A percentile compares a stretch with the other conserved stretches of the same genome.
These are phyloP conservation scores for Danio jaintianensis DNA, from an alignment of 2,797 vertebrate genomes.

Conservation along the genomic window DNA sequence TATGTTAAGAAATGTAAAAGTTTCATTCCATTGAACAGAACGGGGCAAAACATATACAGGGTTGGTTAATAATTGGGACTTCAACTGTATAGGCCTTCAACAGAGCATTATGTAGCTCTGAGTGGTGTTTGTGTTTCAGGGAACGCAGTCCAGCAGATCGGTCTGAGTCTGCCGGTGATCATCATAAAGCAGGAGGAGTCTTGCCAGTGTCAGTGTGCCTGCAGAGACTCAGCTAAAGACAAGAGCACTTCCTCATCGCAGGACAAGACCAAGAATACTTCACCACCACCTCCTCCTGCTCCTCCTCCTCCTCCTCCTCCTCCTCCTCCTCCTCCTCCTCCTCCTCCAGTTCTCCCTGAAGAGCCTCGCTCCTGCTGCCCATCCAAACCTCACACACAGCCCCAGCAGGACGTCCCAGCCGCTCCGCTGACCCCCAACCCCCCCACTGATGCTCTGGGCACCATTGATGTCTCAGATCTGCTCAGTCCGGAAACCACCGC, in stretches of 20 bases:
- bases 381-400: slow-evolving; percentile 58
- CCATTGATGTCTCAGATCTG: slow-evolving; percentile 92
- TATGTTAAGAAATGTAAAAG: too few species aligned
- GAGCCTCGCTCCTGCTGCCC: slow-evolving; percentile 64
- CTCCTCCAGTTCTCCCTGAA: slow-evolving; percentile 69
- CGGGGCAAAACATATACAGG: too few species aligned
- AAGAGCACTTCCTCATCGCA: slow-evolving; percentile 77
- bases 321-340: slow-evolving; percentile 68
- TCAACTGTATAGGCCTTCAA: not conserved
- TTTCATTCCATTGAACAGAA: too few species aligned
- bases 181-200: slow-evolving; percentile 99
- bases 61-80: too few species aligned
- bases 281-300: slow-evolving; percentile 50
- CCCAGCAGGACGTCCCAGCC: slow-evolving; percentile 54
- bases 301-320: slow-evolving; percentile 71
- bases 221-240: slow-evolving; percentile 93
- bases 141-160: slow-evolving; percentile 94
- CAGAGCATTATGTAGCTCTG: not conserved
- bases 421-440: slow-evolving; percentile 59
- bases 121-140: slow-evolving; percentile 74
- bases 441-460: slow-evolving; percentile 84
- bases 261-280: slow-evolving; percentile 62
- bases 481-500: slow-evolving; percentile 87
- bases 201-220: slow-evolving; percentile 97
- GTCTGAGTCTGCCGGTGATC: slow-evolving; percentile 97